Evolutionary conservation across 2,888 invertebrate species (phyloP).

Genomic region (Dexiosoma caninum): DNA sequence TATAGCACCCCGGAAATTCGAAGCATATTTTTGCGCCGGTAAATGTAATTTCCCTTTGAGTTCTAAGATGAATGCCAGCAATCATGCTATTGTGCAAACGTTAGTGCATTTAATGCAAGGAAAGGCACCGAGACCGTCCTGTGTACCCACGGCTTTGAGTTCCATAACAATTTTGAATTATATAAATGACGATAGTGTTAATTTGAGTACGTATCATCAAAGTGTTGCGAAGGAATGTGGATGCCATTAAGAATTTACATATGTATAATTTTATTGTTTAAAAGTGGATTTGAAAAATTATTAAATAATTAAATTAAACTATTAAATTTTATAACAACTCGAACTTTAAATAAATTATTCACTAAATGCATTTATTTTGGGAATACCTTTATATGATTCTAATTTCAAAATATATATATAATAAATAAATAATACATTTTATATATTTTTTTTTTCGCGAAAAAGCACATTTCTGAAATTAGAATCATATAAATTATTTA

Average conservation of each 20-base stretch:
- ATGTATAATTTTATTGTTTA: too few relatives aligned
- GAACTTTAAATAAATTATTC: too few relatives aligned
- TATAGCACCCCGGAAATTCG: slow-evolving; percentile 95
- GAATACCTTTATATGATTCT: too few relatives aligned
- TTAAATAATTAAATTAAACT: too few relatives aligned
- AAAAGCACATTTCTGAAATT: too few relatives aligned
- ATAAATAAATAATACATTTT: too few relatives aligned
- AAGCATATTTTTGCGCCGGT: slow-evolving; percentile 94
- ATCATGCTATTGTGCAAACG: slow-evolving; percentile 96
- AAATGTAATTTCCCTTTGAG: slow-evolving; percentile 95
- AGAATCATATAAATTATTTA: too few relatives aligned
- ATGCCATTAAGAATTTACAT: slow-evolving; percentile 87
- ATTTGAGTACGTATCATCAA: slow-evolving; percentile 94
- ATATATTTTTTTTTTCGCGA: too few relatives aligned
- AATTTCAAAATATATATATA: too few relatives aligned
- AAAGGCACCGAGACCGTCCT: slow-evolving; percentile 92
- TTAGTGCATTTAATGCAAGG: slow-evolving; percentile 91
- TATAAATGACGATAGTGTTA: slow-evolving; percentile 92
- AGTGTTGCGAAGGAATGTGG: slow-evolving; percentile 98
- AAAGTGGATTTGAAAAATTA: too few relatives aligned
- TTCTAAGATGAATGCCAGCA: slow-evolving; percentile 95
- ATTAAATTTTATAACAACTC: too few relatives aligned
- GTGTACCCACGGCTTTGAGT: slow-evolving; percentile 92
- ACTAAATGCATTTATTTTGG: too few relatives aligned
- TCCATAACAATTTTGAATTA: slow-evolving; percentile 94